These are phyloP conservation scores for Drosophila miranda DNA, from an alignment of 1,140 invertebrate genomes.

Conservation along the genomic window DNA sequence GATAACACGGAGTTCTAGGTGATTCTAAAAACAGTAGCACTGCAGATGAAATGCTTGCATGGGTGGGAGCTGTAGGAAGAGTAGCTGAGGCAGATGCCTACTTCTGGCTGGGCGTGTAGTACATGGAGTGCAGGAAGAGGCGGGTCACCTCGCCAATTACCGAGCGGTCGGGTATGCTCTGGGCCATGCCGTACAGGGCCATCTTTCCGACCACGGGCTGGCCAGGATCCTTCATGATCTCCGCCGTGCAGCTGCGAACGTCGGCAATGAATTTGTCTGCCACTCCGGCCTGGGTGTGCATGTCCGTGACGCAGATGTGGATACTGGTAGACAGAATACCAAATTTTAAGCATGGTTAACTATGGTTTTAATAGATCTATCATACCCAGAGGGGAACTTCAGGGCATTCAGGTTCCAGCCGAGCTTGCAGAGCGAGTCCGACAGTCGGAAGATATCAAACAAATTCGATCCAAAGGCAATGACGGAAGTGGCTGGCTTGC, in stretches of 20 bases:
- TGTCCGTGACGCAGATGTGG: slow-evolving; percentile 96
- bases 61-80: slow-evolving; percentile 15
- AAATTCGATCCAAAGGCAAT: slow-evolving; percentile 93
- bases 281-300: slow-evolving; percentile 93
- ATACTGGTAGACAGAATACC: slow-evolving; percentile 83
- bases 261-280: slow-evolving; percentile 94
- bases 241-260: slow-evolving; percentile 85
- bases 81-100: slow-evolving; percentile 17
- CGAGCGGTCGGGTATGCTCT: slow-evolving; percentile 93
- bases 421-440: slow-evolving; percentile 88
- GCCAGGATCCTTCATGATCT: slow-evolving; percentile 88
- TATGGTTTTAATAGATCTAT: slow-evolving; percentile 5
- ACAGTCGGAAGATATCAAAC: slow-evolving; percentile 96
- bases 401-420: slow-evolving; percentile 98
- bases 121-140: slow-evolving; percentile 93
- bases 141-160: slow-evolving; percentile 94
- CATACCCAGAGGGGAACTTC: slow-evolving; percentile 96
- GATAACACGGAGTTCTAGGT: slow-evolving; percentile 31
- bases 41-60: slow-evolving; percentile 22
- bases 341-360: background rate
- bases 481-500: slow-evolving; percentile 94
- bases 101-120: slow-evolving; percentile 85
- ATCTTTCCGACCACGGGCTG: slow-evolving; percentile 90
- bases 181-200: slow-evolving; percentile 97
- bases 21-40: slow-evolving; percentile 48